Base-by-base conservation (phyloP, 2,113 vertebrate species). In the Neopipo cinnamomea region DNA sequence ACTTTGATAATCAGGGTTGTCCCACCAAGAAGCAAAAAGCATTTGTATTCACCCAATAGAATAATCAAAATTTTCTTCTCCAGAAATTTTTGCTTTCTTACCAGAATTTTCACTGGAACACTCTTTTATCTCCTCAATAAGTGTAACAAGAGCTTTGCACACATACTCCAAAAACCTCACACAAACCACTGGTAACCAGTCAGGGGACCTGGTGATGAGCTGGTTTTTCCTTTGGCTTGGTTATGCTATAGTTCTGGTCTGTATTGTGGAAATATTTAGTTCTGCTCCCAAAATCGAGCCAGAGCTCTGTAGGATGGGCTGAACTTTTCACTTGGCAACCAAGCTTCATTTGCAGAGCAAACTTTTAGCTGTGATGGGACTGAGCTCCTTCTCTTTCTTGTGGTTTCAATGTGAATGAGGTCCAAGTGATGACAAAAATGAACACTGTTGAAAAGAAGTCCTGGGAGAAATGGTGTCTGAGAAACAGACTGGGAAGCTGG, bases 221-320 rank as follows among this genome's bases (percentile, higher is more conserved):
- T 93, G 89, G 41, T 93, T 97, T 97, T 96, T 96, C 96, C 96
- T 93, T 97, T 97, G 96, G 94, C 95, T 93, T 86, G 61, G 27
- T 88, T 92, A 20, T 78, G 68, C 59, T 88, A 11, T 23, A 90
- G 88, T 72, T 91, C 95, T 97, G 88, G 47, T 97, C 93, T 90
- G 78, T 93, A 85, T 93, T 92, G 92, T 94, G 96, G 96, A 96
- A 96, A 96, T 78, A 76, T 8, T 96, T 94, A 95, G 86, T 87
- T 94, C 56, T 96, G 49, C 89, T 96, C 73, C 85, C 70, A 85
- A 94, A 93, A 65, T 46, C 0, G 28, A 96, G 91, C 92, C 94
- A 96, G 78, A 70, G 49, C n/a, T 95, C n/a, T 87, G 80, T 91
- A 89, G 58, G 62, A 95, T 88, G 76, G 78, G 80, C 77, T 96